A percentile compares a stretch with the other conserved stretches of the same genome.
Evolutionary conservation across 2,888 invertebrate genomes (phyloP).

Genomic region (Notodonta ziczac): DNA sequence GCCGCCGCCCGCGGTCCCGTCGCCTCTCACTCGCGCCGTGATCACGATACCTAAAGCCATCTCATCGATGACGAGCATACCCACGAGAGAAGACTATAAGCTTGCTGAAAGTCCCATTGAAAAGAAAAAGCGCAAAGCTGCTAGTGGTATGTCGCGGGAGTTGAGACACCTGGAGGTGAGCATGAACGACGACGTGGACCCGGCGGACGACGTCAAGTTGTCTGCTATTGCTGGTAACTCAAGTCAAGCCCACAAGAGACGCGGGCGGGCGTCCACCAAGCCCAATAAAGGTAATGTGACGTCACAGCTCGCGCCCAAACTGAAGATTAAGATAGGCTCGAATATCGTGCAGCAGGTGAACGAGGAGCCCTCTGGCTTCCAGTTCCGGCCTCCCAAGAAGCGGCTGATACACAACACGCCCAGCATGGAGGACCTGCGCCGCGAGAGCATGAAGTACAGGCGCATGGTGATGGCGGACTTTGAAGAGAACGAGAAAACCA

Average conservation of each 20-base stretch:
- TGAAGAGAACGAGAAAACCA: slow-evolving; percentile 87
- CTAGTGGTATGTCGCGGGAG: slow-evolving; percentile 84
- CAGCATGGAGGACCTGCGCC: slow-evolving; percentile 91
- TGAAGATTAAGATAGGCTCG: slow-evolving; percentile 91
- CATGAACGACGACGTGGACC: slow-evolving; percentile 83
- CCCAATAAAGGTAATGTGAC: slow-evolving; percentile 49
- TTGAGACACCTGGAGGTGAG: slow-evolving; percentile 86
- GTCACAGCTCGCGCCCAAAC: slow-evolving; percentile 85
- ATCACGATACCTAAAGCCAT: slow-evolving; percentile 95
- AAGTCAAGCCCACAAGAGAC: slow-evolving; percentile 58
- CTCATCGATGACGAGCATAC: slow-evolving; percentile 94
- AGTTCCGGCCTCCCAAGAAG: slow-evolving; percentile 92
- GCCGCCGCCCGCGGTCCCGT: slow-evolving; percentile 85
- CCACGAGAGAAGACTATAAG: slow-evolving; percentile 93
- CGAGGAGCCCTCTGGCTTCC: slow-evolving; percentile 77
- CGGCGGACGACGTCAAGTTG: slow-evolving; percentile 64
- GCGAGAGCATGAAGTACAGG: slow-evolving; percentile 95
- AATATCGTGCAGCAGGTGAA: slow-evolving; percentile 82
- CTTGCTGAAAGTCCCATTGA: slow-evolving; percentile 86
- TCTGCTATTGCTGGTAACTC: slow-evolving; percentile 51
- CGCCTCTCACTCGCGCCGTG: slow-evolving; percentile 87
- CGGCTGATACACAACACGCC: slow-evolving; percentile 85
- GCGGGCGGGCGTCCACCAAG: slow-evolving; percentile 61
- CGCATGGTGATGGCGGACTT: slow-evolving; percentile 94
- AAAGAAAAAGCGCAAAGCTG: slow-evolving; percentile 87